Percentiles rank a stretch among this genome's conserved stretches.
Evolutionary conservation across 92 coral and sea anemone species (phyloP).

Genomic region (Zoanthus gigantus): DNA sequence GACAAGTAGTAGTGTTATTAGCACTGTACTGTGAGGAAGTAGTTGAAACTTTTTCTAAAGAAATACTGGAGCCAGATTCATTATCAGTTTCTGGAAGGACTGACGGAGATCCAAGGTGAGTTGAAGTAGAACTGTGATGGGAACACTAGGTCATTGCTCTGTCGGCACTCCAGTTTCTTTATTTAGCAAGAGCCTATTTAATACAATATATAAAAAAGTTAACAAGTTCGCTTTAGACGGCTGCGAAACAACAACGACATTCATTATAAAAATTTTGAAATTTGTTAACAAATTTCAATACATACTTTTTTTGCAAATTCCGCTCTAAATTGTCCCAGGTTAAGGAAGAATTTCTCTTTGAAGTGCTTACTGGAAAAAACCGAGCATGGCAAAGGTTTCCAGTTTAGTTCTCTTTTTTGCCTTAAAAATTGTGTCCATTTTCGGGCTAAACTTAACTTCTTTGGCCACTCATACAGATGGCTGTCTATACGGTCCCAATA

Average conservation of each 20-base stretch:
- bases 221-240: not conserved
- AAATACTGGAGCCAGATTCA: not conserved
- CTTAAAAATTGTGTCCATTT: not conserved
- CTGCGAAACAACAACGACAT: not conserved
- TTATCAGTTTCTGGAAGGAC: too few species aligned
- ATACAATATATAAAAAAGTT: not conserved
- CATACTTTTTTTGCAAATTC: not conserved
- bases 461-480: slow-evolving; percentile 7
- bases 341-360: not conserved
- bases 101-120: slow-evolving; percentile 8
- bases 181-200: not conserved
- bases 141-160: not conserved
- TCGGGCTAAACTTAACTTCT: not conserved
- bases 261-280: not conserved
- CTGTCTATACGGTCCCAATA: not conserved
- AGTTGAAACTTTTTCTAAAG: too few species aligned
- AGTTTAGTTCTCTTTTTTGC: not conserved
- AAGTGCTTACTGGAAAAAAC: not conserved
- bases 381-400: not conserved
- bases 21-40: not conserved
- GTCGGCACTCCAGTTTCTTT: slow-evolving; percentile 3
- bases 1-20: not conserved
- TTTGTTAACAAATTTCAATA: not conserved
- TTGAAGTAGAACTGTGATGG: not conserved
- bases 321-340: slow-evolving; percentile 2